These are phyloP conservation scores for Cantharis rufa DNA, from an alignment of 2,888 invertebrate species.

Conservation along the genomic window DNA sequence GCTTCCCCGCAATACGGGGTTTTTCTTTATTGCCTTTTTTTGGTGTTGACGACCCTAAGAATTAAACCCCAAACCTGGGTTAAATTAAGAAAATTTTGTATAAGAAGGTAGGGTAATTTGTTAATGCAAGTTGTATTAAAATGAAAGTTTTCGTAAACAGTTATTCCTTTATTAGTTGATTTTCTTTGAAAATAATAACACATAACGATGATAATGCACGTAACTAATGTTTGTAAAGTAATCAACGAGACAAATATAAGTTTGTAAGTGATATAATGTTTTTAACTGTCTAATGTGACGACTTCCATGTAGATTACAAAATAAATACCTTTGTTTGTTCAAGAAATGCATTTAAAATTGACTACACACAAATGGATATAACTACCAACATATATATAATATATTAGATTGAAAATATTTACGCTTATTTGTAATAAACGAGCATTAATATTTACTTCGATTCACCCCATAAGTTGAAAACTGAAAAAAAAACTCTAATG, in stretches of 20 bases:
- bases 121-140: neutral
- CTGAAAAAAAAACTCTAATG: conserved; percentile 28
- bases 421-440: neutral
- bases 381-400: neutral
- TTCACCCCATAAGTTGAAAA: conserved; percentile 19
- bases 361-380: conserved; percentile 23
- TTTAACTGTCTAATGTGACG: conserved; percentile 31
- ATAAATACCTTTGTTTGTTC: conserved; percentile 46
- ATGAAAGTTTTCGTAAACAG: neutral
- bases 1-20: no score
- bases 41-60: neutral
- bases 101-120: neutral
- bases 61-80: neutral
- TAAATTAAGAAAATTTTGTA: neutral
- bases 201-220: conserved; percentile 5
- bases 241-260: conserved; percentile 40
- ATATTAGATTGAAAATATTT: neutral
- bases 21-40: no score
- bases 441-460: conserved; percentile 26
- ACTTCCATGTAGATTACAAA: conserved; percentile 40
- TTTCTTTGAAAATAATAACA: conserved; percentile 5
- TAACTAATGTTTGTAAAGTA: conserved; percentile 39
- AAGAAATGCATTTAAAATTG: conserved; percentile 52
- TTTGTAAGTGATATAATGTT: conserved; percentile 34
- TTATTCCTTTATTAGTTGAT: conserved; percentile 18